Evolutionary conservation across 2,113 vertebrate species (phyloP).

Genomic region (Erinaceus europaeus): DNA sequence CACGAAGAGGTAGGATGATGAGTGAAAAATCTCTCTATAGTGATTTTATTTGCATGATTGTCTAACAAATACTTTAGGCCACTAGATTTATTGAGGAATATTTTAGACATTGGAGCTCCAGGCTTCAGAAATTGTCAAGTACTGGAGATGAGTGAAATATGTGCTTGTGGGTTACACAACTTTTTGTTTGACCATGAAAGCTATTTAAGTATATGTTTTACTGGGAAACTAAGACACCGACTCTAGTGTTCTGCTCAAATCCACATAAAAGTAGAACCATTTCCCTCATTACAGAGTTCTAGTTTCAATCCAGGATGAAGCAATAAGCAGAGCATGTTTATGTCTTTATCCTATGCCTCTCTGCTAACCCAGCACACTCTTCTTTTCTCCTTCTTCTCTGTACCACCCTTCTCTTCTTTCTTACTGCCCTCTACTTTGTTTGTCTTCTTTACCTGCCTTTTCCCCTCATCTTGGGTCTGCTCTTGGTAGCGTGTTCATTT

Average conservation of each 20-base stretch:
- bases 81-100: background rate
- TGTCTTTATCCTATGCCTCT: no score
- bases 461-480: no score
- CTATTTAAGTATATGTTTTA: background rate
- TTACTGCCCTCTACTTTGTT: background rate
- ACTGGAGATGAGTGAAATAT: background rate
- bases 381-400: background rate
- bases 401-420: background rate
- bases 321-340: background rate
- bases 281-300: background rate
- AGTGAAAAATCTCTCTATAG: constrained; percentile 9
- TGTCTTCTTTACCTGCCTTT: no score
- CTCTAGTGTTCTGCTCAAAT: background rate
- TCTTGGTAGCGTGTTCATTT: no score
- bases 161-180: background rate
- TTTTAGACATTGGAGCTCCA: background rate
- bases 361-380: no score
- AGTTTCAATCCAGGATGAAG: background rate
- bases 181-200: background rate
- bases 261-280: background rate
- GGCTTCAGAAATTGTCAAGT: background rate
- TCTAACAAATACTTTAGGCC: background rate
- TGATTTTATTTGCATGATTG: background rate
- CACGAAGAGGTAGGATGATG: constrained; percentile 87
- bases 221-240: background rate